These are phyloP conservation scores for Bicyclus anynana DNA, from an alignment of 1,140 invertebrate species.

Conservation along the genomic window DNA sequence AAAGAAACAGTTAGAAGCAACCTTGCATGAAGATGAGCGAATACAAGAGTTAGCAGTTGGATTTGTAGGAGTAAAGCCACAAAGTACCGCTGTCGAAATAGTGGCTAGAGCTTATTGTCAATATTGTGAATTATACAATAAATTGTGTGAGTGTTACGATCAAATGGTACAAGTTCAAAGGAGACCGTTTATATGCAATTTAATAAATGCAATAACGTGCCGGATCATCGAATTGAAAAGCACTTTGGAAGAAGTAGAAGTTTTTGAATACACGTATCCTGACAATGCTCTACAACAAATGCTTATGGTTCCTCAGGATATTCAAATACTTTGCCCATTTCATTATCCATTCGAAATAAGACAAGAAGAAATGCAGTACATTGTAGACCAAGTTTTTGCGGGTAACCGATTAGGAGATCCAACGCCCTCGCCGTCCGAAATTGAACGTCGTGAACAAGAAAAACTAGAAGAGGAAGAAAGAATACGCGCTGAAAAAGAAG, in stretches of 20 bases:
- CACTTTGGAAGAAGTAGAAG: slow-evolving; percentile 57
- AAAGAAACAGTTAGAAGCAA: slow-evolving; percentile 45
- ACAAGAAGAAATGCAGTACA: slow-evolving; percentile 60
- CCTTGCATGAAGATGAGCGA: slow-evolving; percentile 46
- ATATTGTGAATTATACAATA: slow-evolving; percentile 62
- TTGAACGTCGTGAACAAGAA: slow-evolving; percentile 45
- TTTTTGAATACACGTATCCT: slow-evolving; percentile 62
- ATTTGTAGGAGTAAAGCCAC: slow-evolving; percentile 55
- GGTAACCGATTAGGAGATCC: slow-evolving; percentile 64
- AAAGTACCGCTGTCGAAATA: slow-evolving; percentile 56
- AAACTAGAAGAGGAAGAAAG: slow-evolving; percentile 44
- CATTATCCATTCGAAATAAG: slow-evolving; percentile 66
- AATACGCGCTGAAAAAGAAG: slow-evolving; percentile 43
- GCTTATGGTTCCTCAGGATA: slow-evolving; percentile 54
- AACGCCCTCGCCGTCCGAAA: slow-evolving; percentile 52
- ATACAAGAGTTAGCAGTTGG: slow-evolving; percentile 45
- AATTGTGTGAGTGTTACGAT: slow-evolving; percentile 65
- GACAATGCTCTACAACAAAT: slow-evolving; percentile 65
- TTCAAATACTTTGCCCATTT: slow-evolving; percentile 60
- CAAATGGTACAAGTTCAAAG: slow-evolving; percentile 68
- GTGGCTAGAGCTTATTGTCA: slow-evolving; percentile 56
- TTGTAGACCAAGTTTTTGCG: slow-evolving; percentile 62
- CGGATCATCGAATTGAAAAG: slow-evolving; percentile 55
- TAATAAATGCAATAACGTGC: slow-evolving; percentile 61
- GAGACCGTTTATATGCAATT: slow-evolving; percentile 49